Base-by-base conservation (phyloP, 1,140 invertebrate genomes). In the Drosophila grimshawi region DNA sequence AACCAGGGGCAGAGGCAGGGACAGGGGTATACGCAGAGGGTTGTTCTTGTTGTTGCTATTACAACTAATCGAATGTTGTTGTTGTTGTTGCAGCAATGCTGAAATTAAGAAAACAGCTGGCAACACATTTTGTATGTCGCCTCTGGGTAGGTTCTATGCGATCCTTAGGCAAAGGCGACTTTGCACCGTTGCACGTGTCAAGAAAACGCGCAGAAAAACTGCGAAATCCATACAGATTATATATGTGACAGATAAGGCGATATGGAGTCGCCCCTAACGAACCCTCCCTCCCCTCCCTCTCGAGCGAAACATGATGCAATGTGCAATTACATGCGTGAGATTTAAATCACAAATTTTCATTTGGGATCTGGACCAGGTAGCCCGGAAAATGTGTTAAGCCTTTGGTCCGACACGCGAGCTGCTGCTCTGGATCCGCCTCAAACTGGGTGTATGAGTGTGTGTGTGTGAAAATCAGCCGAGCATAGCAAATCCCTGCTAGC, bases 271-370 rank as follows among this genome's bases (percentile, higher is more conserved):
- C 59, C 79, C 53, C 53, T 19, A 19, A 19, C 19, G 19, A 19
- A 19, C 19, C 19, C 19, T 19, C 1, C 19, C 19, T 19, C 19
- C 19, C 1, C 19, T 19, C 19, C 19, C 45, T 56, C 6, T 1
- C 37, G 10, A 41, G 5, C 39, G 56, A 57, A 45, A 60, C 43
- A 46, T 67, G 76, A 66, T 82, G 80, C 76, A 83, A 82, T 72
- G 48, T 75, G 78, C 74, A 91, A 91, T 91, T 91, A 91, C 80
- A 91, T 81, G 88, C 78, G 64, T 81, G 78, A 78, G 78, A 91
- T 88, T 81, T 29, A 72, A 76, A 86, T 80, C 79, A 52, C 39
- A 80, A 83, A 33, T 60, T 60, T 33, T 33, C 11, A 52, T 52
- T 32, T 49, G 43, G 41, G 55, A 57, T 64, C 49, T 10, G 62